Percentiles rank a stretch among this genome's conserved stretches.
phyloP scores from a whole-genome alignment of 2,797 vertebrate species.

The Pseudomugil gertrudae region DNA sequence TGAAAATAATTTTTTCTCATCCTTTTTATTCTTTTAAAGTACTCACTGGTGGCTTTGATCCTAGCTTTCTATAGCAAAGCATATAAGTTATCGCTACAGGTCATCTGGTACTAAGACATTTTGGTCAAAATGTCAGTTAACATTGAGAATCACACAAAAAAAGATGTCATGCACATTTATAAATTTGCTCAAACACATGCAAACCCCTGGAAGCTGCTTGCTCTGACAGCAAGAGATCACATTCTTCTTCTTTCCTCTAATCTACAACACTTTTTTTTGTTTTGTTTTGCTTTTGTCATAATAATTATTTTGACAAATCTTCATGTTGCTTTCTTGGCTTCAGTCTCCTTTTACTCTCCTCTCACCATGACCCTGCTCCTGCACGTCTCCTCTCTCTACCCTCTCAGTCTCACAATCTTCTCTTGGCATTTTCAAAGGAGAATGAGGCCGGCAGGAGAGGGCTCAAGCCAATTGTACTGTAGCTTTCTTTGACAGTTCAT shows the following conservation, averaged over 20 bases:
- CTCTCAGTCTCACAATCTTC: constrained; percentile 40
- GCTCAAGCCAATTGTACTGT: constrained; percentile 4
- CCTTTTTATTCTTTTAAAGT: constrained; percentile 18
- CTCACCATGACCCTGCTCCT: constrained; percentile 12
- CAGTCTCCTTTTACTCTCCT: background rate
- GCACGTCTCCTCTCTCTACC: background rate
- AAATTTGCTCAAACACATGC: background rate
- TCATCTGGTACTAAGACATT: constrained; percentile 47
- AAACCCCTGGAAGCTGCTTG: constrained; percentile 9
- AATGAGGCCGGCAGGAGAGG: constrained; percentile 3
- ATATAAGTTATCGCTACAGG: constrained; percentile 1
- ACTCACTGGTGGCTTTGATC: constrained; percentile 56
- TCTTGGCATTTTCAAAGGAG: constrained; percentile 45
- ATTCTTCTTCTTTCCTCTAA: constrained; percentile 12
- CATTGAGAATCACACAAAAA: constrained; percentile 15
- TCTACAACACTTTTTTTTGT: background rate
- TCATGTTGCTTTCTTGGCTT: constrained; percentile 3
- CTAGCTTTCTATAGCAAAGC: constrained; percentile 20
- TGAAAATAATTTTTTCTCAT: constrained; percentile 22
- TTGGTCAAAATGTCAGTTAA: constrained; percentile 48
- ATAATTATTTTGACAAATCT: background rate
- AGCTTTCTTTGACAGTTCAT: constrained; percentile 34
- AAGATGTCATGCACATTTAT: constrained; percentile 55
- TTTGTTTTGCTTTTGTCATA: background rate
- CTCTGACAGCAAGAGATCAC: background rate